A percentile compares a stretch with the other conserved stretches of the same genome.
These are phyloP conservation scores for Octomys mimax DNA, from an alignment of 2,797 vertebrate species.

Conservation along the genomic window DNA sequence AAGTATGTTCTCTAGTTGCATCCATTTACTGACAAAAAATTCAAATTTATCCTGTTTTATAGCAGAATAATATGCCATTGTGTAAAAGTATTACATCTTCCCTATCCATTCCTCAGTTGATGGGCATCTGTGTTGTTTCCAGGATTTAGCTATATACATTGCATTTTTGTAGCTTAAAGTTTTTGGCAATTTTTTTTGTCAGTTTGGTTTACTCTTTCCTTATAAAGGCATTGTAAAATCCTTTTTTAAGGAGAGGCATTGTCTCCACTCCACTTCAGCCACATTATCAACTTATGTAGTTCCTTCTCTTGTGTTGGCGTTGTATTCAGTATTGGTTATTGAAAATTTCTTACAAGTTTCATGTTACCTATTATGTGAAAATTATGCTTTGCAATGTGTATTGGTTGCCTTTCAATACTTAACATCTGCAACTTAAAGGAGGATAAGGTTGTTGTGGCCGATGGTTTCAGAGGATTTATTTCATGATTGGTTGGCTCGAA, in stretches of 20 bases:
- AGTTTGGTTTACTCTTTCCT: background rate
- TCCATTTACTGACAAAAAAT: too few species aligned
- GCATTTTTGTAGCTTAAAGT: background rate
- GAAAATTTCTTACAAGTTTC: background rate
- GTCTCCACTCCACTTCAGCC: background rate
- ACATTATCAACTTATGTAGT: background rate
- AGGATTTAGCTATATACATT: too few species aligned
- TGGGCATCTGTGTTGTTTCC: too few species aligned
- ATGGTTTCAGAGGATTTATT: background rate
- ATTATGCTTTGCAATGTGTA: background rate
- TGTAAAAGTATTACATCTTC: too few species aligned
- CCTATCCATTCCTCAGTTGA: too few species aligned
- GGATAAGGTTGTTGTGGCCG: background rate
- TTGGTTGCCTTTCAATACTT: background rate
- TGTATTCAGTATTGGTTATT: background rate
- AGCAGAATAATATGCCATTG: too few species aligned
- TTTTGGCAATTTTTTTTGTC: background rate
- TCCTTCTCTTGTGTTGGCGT: background rate
- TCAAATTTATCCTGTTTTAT: too few species aligned
- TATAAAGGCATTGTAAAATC: background rate
- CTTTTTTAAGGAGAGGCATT: background rate
- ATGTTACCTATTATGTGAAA: background rate
- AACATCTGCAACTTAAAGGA: background rate
- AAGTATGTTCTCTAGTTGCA: too few species aligned
- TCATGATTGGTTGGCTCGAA: background rate